These are phyloP conservation scores for Intellagama lesueurii DNA, from an alignment of 2,797 vertebrate genomes.

Conservation along the genomic window DNA sequence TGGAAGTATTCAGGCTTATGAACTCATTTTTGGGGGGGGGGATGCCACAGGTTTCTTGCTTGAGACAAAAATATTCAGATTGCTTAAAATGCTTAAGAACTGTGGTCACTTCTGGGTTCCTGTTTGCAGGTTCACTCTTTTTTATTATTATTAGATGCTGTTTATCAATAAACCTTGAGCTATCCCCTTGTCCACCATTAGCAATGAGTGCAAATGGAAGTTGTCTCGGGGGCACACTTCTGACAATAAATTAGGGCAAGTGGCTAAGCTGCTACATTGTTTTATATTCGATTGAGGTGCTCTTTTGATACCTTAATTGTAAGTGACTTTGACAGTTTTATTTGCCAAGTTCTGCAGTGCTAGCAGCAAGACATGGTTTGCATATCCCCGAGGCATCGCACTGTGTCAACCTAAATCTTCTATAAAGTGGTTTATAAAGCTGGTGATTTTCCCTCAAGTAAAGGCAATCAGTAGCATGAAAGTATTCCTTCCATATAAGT, in stretches of 20 bases:
- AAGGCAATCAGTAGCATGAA: constrained; percentile 22
- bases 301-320: constrained; percentile 56
- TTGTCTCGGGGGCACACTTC: constrained; percentile 8
- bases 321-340: constrained; percentile 58
- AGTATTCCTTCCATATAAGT: constrained; percentile 31
- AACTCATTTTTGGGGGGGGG: accelerated
- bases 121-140: constrained; percentile 25
- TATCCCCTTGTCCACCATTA: constrained; percentile 18
- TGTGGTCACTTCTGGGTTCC: constrained; percentile 10
- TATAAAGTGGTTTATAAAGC: constrained; percentile 44
- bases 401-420: constrained; percentile 35
- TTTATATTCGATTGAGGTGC: constrained; percentile 47
- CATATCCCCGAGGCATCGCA: neutral
- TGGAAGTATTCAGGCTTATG: neutral
- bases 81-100: constrained; percentile 28
- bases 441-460: neutral
- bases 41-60: constrained; percentile 10
- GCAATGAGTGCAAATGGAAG: constrained; percentile 28
- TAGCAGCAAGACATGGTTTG: constrained; percentile 31
- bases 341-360: constrained; percentile 44
- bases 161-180: constrained; percentile 35
- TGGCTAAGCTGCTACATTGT: constrained; percentile 14
- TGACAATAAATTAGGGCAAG: constrained; percentile 46
- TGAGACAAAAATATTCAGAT: neutral
- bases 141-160: neutral